Evolutionary conservation across 1,140 invertebrate genomes (phyloP), one percentile per base, ranked within the genome.

Genomic region (Hermetia illucens): DNA sequence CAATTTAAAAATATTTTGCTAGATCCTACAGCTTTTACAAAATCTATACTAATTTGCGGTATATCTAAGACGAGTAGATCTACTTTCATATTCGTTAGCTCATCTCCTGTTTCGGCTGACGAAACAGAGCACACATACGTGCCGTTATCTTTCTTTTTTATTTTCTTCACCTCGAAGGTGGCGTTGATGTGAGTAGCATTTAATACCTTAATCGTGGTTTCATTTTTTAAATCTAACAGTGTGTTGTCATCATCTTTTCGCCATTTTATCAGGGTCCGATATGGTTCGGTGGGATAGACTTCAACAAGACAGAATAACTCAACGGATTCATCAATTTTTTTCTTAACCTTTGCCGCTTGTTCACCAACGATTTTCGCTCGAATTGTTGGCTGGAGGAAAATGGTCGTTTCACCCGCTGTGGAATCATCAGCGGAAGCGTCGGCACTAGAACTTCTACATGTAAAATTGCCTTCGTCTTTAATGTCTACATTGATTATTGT

Each of bases 1-100:
- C 83, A 89, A 55, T 87, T 87, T 0, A 87, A 49, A 53, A 72
- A 89, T 32, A 89, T 75, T 55, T 77, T 74, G 10, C 68, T 66
- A 10, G 72, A 70, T 18, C 79, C 81, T 5, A 88, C 78, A 0
- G 79, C 72, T 55, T 81, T 83, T 2, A 81, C 72, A 36, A 72
- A 75, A 50, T 82, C 77, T 39, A 86, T 72, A 35, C 64, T 69
- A 0, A 86, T 68, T 51, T 74, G 69, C 3, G 84, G 83, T 43
- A 69, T 67, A 45, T 82, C 79, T 47, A 75, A 65, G 2, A 83
- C 71, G 39, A 77, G 67, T 1, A 82, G 53, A 10, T 44, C 46
- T n/a, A 58, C 49, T 35, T 54, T 49, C 15, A 49, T 52, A 9
- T 37, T 45, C 27, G 46, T 27, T 3, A 48, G 21, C 32, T 56